A percentile compares a stretch with the other conserved stretches of the same genome.
Evolutionary conservation across 2,113 vertebrate species (phyloP).

Genomic region (Calyptommatus sinebrachiatus): DNA sequence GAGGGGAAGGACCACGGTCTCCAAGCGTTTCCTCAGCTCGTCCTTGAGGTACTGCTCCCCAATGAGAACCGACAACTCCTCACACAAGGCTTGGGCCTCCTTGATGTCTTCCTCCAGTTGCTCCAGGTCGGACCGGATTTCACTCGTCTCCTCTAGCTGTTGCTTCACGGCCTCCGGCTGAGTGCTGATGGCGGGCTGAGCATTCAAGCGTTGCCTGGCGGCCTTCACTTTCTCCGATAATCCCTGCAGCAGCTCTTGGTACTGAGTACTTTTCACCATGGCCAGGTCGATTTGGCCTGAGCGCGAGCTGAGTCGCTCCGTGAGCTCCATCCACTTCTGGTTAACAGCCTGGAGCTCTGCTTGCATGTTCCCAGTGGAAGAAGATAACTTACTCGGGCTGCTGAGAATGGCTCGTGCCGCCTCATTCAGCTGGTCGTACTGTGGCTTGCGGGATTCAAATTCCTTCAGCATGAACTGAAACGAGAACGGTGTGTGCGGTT

Average conservation of each 20-base stretch:
- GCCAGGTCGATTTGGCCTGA: constrained; percentile 90
- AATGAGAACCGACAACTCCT: constrained; percentile 86
- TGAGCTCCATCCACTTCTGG: constrained; percentile 88
- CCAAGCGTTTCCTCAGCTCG: constrained; percentile 89
- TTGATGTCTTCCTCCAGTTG: constrained; percentile 79
- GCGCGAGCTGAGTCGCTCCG: constrained; percentile 78
- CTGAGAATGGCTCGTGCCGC: constrained; percentile 87
- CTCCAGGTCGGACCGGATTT: constrained; percentile 91
- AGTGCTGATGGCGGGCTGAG: constrained; percentile 84
- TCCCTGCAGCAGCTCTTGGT: constrained; percentile 83
- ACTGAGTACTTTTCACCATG: constrained; percentile 86
- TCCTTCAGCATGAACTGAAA: constrained; percentile 97
- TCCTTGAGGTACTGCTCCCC: constrained; percentile 94
- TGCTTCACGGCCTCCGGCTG: constrained; percentile 90
- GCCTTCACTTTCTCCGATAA: constrained; percentile 82
- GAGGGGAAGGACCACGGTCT: constrained; percentile 85
- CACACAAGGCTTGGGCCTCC: constrained; percentile 84
- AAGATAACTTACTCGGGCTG: constrained; percentile 76
- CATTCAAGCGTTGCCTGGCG: constrained; percentile 81
- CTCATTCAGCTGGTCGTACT: constrained; percentile 91
- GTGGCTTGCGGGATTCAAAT: constrained; percentile 90
- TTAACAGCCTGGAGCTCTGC: constrained; percentile 85
- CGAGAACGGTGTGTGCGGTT: constrained; percentile 65
- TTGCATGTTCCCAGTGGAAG: constrained; percentile 77
- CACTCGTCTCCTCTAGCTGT: constrained; percentile 91